Conservation (phyloP, 2,797 vertebrate species). For the Xenopus petersii region DNA sequence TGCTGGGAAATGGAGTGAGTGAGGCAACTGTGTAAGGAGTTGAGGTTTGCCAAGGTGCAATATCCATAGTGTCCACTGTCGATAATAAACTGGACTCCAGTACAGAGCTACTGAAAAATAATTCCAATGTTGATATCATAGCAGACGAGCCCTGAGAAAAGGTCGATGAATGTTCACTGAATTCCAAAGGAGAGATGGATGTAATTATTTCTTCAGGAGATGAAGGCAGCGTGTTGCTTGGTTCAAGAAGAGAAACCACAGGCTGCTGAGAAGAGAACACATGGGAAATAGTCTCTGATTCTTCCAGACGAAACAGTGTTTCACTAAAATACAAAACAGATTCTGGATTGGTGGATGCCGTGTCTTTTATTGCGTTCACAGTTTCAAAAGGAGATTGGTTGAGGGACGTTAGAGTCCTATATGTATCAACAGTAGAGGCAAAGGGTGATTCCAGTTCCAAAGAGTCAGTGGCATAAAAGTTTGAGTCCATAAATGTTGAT, state of each 20-base stretch:
- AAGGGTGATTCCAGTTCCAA: conserved; percentile 67
- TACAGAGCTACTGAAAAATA: conserved; percentile 37
- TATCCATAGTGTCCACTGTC: conserved; percentile 27
- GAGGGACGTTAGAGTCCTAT: not conserved
- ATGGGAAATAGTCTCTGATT: conserved; percentile 30
- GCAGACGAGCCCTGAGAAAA: conserved; percentile 51
- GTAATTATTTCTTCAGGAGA: not conserved
- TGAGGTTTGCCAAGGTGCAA: conserved; percentile 47
- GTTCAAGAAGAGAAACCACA: conserved; percentile 46
- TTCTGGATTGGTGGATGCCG: conserved; percentile 48
- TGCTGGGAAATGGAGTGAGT: conserved; percentile 11
- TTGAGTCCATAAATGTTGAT: conserved; percentile 56
- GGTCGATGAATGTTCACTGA: conserved; percentile 39
- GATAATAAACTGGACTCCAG: conserved; percentile 42
- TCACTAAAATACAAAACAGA: conserved; percentile 43
- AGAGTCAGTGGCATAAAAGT: conserved; percentile 63
- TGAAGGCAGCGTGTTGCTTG: conserved; percentile 29
- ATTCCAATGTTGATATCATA: conserved; percentile 19
- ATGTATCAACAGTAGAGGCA: conserved; percentile 52
- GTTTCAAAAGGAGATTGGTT: not conserved
- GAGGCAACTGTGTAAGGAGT: conserved; percentile 38
- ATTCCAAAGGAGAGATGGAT: conserved; percentile 38
- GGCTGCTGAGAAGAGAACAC: conserved; percentile 50
- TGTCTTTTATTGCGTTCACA: conserved; percentile 10
- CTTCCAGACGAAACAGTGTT: not conserved